A percentile compares a stretch with the other conserved stretches of the same genome.
These are phyloP conservation scores for Drosophila ficusphila DNA, from an alignment of 1,140 invertebrate genomes.

Conservation along the genomic window DNA sequence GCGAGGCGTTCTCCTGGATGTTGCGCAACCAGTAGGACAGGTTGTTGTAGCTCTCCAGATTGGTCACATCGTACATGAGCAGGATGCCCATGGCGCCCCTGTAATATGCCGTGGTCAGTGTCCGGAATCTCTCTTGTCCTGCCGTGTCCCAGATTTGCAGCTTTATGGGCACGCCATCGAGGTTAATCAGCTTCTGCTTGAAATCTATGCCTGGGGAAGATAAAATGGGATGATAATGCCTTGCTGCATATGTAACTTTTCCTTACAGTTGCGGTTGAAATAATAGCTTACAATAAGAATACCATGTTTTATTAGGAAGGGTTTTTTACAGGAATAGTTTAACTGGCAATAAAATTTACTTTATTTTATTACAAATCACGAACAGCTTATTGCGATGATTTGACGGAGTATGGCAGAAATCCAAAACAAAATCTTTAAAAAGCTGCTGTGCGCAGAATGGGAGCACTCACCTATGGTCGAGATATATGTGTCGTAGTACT, in stretches of 20 bases:
- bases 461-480: constrained; percentile 93
- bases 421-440: neutral
- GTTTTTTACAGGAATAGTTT: no score
- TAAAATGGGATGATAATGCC: constrained; percentile 29
- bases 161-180: constrained; percentile 93
- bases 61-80: constrained; percentile 94
- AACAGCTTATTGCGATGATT: no score
- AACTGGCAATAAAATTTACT: no score
- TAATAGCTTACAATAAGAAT: neutral
- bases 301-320: neutral
- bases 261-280: neutral
- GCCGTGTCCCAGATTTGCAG: constrained; percentile 94
- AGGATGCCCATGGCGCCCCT: constrained; percentile 94
- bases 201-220: constrained; percentile 92
- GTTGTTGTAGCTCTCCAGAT: constrained; percentile 94
- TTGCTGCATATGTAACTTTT: neutral
- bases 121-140: constrained; percentile 85
- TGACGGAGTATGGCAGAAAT: no score
- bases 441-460: constrained; percentile 5
- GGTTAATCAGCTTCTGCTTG: constrained; percentile 94
- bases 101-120: constrained; percentile 94
- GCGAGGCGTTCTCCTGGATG: constrained; percentile 95
- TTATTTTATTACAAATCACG: no score
- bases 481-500: constrained; percentile 96
- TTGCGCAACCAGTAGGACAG: constrained; percentile 94